phyloP scores from a whole-genome alignment of 2,888 invertebrate genomes.

The Callyntrura guangdongensis region DNA sequence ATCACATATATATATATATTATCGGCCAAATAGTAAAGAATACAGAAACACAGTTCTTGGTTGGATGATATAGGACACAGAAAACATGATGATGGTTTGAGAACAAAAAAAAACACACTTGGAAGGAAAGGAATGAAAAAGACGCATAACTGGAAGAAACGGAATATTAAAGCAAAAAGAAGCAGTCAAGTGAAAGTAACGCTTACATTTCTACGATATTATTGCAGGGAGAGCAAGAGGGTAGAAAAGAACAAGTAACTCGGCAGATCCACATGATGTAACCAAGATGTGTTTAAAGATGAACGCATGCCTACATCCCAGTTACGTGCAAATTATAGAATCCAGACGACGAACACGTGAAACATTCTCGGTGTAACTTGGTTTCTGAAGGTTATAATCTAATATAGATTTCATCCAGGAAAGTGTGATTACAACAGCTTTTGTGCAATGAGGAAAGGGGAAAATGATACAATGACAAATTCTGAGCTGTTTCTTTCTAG shows the following conservation, averaged over 20 bases:
- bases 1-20: background rate
- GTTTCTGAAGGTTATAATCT: too few species aligned
- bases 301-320: background rate
- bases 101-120: slow-evolving; percentile 7
- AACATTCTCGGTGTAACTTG: too few species aligned
- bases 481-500: too few species aligned
- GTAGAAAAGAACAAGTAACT: background rate
- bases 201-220: background rate
- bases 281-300: background rate
- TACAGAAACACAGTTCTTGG: background rate
- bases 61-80: slow-evolving; percentile 13
- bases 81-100: background rate
- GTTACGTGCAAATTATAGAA: background rate
- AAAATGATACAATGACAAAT: too few species aligned
- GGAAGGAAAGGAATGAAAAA: background rate
- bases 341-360: too few species aligned
- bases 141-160: slow-evolving; percentile 30
- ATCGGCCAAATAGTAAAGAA: slow-evolving; percentile 6
- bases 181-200: slow-evolving; percentile 65
- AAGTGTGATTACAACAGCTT: too few species aligned
- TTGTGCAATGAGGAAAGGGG: too few species aligned
- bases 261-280: background rate
- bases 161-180: slow-evolving; percentile 36
- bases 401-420: too few species aligned
- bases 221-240: background rate